phyloP scores from a whole-genome alignment of 2,113 vertebrate genomes.

The Glaucomys volans region DNA sequence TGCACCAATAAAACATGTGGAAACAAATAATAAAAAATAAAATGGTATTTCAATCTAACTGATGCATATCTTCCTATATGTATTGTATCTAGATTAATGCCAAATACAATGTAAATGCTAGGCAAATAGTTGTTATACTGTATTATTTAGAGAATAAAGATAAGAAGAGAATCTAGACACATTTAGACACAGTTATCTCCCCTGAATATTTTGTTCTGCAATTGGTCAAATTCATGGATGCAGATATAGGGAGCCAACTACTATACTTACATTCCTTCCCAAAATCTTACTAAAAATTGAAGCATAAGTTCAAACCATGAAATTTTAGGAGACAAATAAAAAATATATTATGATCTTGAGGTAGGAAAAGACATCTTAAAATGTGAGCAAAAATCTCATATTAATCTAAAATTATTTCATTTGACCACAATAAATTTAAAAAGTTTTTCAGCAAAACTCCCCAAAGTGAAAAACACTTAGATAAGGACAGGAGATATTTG shows the following conservation, averaged over 20 bases:
- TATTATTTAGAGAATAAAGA: not conserved
- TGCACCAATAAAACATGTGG: too few relatives aligned
- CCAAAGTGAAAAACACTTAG: not conserved
- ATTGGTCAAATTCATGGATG: not conserved
- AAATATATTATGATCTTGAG: not conserved
- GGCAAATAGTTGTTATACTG: not conserved
- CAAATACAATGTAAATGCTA: not conserved
- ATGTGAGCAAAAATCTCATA: not conserved
- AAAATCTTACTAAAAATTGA: slow-evolving; percentile 19
- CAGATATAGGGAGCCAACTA: not conserved
- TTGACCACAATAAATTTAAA: not conserved
- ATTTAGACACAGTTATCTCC: not conserved
- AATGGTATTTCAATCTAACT: not conserved
- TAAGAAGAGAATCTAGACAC: not conserved
- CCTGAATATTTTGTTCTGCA: not conserved
- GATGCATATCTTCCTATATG: not conserved
- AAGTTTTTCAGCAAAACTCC: not conserved
- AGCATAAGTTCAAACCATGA: not conserved
- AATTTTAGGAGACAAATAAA: slow-evolving; percentile 6
- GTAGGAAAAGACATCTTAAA: slow-evolving; percentile 40
- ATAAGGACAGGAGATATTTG: not conserved
- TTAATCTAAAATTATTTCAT: not conserved
- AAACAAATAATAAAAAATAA: not conserved
- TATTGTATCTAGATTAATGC: not conserved
- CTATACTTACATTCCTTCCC: not conserved